Evolutionary conservation across 1,140 invertebrate genomes (phyloP), one percentile per base, ranked within the genome.

Genomic region (Streblospio benedicti): DNA sequence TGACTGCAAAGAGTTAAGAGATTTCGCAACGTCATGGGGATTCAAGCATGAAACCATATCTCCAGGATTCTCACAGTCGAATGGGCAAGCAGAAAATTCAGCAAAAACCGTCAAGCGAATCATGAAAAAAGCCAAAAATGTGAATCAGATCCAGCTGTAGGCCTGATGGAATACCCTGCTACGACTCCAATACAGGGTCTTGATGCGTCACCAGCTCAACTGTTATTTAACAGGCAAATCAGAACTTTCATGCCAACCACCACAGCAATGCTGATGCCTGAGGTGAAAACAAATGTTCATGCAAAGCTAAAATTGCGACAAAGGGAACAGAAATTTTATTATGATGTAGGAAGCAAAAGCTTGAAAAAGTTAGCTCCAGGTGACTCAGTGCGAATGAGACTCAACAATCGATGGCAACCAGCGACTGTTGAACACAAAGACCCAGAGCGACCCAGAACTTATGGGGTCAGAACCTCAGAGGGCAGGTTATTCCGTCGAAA

Each of bases 1-100:
- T 44, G 31, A 60, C 14, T 59, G 49, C 30, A 14, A 30, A 4
- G 67, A n/a, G n/a, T n/a, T n/a, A n/a, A n/a, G n/a, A n/a, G n/a
- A n/a, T n/a, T n/a, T n/a, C n/a, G n/a, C n/a, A n/a, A n/a, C n/a
- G n/a, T n/a, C n/a, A n/a, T n/a, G n/a, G n/a, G n/a, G n/a, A n/a
- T n/a, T n/a, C n/a, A 53, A 50, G 27, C 67, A 69, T 38, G 53
- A 57, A 4, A 66, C 65, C 4, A 61, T 35, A 18, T 59, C 59
- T 18, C 67, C 63, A n/a, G 14, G 44, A n/a, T 57, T 64, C 45
- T 63, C 56, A 3, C 56, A 59, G 14, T 43, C 55, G 1, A 69
- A 68, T 59, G 66, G 67, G 4, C 61, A 64, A 56, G 68, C 64
- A 2, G 67, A 68, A 43, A 50, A 60, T 25, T 61, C 67, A n/a